These are phyloP conservation scores for Cossypha polioptera DNA, from an alignment of 2,797 vertebrate genomes.

Conservation along the genomic window DNA sequence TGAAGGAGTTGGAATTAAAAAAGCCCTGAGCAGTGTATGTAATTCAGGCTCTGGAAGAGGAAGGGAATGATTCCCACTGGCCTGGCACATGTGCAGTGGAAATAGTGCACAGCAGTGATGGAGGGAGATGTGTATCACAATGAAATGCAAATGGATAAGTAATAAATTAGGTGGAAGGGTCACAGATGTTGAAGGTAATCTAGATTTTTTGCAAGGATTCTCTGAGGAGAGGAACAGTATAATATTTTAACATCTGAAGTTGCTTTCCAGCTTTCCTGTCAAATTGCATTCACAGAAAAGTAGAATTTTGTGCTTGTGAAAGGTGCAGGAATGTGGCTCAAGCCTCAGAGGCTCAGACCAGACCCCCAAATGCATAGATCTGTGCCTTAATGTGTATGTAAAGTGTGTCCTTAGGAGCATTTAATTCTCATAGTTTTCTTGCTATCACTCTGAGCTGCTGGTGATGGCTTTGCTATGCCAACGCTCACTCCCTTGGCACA, in stretches of 20 bases:
- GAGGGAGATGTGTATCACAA: not conserved
- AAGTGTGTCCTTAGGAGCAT: not conserved
- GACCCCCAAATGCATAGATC: not conserved
- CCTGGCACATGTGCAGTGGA: not conserved
- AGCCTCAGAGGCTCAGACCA: not conserved
- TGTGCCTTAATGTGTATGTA: not conserved
- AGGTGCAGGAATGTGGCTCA: not conserved
- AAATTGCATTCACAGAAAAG: not conserved
- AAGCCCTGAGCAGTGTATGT: not conserved
- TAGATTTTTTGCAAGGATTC: not conserved
- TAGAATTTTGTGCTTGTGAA: not conserved
- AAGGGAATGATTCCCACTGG: not conserved
- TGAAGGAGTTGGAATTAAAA: not conserved
- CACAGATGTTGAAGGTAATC: not conserved
- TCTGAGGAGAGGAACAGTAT: not conserved
- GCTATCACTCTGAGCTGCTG: not conserved
- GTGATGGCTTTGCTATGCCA: not conserved
- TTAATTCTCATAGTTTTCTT: not conserved
- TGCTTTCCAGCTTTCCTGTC: not conserved
- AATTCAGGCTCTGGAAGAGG: not conserved
- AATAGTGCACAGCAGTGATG: not conserved
- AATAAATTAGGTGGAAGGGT: not conserved
- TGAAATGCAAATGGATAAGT: not conserved
- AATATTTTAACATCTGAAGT: not conserved
- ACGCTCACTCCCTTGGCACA: not conserved